Evolutionary conservation across 92 coral and sea anemone species (phyloP).

Genomic region (Isaurus tuberculatus): DNA sequence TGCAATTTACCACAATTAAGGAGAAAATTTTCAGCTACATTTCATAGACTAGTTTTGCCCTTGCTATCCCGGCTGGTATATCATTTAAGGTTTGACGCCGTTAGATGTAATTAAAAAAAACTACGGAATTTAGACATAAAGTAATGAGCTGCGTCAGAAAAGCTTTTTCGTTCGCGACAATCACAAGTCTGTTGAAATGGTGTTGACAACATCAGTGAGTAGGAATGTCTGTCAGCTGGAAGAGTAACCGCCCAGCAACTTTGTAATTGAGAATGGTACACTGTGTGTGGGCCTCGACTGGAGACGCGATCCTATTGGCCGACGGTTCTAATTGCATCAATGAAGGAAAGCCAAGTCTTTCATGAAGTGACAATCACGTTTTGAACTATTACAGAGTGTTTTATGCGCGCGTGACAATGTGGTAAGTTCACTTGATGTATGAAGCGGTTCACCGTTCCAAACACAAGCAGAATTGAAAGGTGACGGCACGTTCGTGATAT

Average conservation of each 20-base stretch:
- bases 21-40: conserved; percentile 10
- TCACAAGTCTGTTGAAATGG: conserved; percentile 84
- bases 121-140: conserved; percentile 70
- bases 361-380: conserved; percentile 75
- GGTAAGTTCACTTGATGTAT: conserved; percentile 8
- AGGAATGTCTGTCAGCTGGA: conserved; percentile 75
- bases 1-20: background rate
- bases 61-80: conserved; percentile 76
- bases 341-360: conserved; percentile 71
- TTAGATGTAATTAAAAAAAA: conserved; percentile 77
- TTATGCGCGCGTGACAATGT: conserved; percentile 84
- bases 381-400: conserved; percentile 70
- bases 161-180: conserved; percentile 64
- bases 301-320: conserved; percentile 80
- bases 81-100: conserved; percentile 63
- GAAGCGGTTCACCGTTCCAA: conserved; percentile 24
- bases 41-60: background rate
- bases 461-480: conserved; percentile 33
- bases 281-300: conserved; percentile 96
- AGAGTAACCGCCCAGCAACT: conserved; percentile 55
- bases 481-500: conserved; percentile 34
- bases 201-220: conserved; percentile 90
- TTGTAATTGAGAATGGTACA: conserved; percentile 65
- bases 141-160: conserved; percentile 63
- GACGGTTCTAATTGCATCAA: conserved; percentile 73